Base-by-base conservation (phyloP, 2,888 invertebrate species). In the Sinhomidia bicolor region DNA sequence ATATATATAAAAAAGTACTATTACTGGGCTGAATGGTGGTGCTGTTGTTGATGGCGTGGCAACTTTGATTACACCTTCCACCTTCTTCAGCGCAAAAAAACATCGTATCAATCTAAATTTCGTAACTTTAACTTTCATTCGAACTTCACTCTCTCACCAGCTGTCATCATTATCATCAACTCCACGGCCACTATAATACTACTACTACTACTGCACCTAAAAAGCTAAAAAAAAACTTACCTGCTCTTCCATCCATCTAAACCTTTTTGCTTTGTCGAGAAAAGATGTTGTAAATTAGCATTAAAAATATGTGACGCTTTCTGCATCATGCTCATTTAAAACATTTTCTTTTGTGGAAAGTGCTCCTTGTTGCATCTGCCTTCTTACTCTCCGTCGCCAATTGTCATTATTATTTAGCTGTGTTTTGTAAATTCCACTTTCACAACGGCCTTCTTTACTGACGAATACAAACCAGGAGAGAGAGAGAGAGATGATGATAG, bases 21-120 rank as follows among this genome's bases (percentile, higher is more conserved):
- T n/a, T n/a, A n/a, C n/a, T n/a, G n/a, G n/a, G n/a, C n/a, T n/a
- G n/a, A n/a, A n/a, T n/a, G n/a, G n/a, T 79, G 26, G 5, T 54
- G 7, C 2, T 57, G 44, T 57, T 29, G 47, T 17, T 82, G 68
- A 32, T 57, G 57, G 57, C 36, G n/a, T 20, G 54, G 41, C 84
- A 12, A 51, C 51, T 51, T 82, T 85, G 85, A 85, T 85, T 85
- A 78, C 85, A 85, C 60, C 62, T 76, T 62, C 84, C 76, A 84
- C 85, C n/a, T n/a, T n/a, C 85, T 85, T 65, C 65, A 26, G 62
- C 23, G 12, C 51, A 17, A 4, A 14, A 23, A 62, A 36, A 3
- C 26, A 36, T 85, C 36, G 36, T 78, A 85, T 85, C 78, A 85
- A 85, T 85, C 85, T 76, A 85, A 85, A 85, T 85, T 85, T 65